These are phyloP conservation scores for Nymphalis polychloros DNA, from an alignment of 2,888 invertebrate genomes.

Conservation along the genomic window DNA sequence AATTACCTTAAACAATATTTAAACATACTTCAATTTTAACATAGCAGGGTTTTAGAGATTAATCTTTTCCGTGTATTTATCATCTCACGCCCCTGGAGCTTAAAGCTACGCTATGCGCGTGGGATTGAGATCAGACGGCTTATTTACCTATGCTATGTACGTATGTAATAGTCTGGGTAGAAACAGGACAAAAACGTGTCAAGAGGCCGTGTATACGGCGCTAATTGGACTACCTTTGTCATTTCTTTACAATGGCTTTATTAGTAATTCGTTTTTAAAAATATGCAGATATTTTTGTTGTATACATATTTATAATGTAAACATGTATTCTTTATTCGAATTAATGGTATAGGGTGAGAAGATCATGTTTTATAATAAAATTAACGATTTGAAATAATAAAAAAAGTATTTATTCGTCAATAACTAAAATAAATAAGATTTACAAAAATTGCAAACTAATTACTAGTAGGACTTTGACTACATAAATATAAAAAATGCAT, in stretches of 20 bases:
- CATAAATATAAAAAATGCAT: constrained; percentile 38
- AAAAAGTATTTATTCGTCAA: constrained; percentile 9
- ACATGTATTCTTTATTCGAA: background rate
- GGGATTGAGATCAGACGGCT: constrained; percentile 24
- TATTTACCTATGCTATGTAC: constrained; percentile 23
- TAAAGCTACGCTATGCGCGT: constrained; percentile 36
- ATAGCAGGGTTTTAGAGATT: constrained; percentile 66
- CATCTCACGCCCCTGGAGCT: constrained; percentile 63
- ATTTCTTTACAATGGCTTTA: background rate
- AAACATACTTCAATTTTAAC: constrained; percentile 62
- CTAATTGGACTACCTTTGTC: constrained; percentile 22
- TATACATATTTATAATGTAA: background rate
- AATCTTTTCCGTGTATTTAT: constrained; percentile 53
- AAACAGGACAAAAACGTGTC: constrained; percentile 23
- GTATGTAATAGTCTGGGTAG: constrained; percentile 10
- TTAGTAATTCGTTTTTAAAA: background rate
- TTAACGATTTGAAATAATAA: background rate
- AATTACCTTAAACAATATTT: constrained; percentile 33
- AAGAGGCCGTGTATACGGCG: constrained; percentile 13
- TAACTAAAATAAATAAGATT: constrained; percentile 39
- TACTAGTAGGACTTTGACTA: constrained; percentile 55
- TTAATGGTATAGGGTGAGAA: background rate
- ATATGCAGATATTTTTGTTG: background rate
- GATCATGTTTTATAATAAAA: background rate
- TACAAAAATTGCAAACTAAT: constrained; percentile 60